Base-by-base conservation (phyloP, 2,797 vertebrate genomes). In the Smutsia gigantea region DNA sequence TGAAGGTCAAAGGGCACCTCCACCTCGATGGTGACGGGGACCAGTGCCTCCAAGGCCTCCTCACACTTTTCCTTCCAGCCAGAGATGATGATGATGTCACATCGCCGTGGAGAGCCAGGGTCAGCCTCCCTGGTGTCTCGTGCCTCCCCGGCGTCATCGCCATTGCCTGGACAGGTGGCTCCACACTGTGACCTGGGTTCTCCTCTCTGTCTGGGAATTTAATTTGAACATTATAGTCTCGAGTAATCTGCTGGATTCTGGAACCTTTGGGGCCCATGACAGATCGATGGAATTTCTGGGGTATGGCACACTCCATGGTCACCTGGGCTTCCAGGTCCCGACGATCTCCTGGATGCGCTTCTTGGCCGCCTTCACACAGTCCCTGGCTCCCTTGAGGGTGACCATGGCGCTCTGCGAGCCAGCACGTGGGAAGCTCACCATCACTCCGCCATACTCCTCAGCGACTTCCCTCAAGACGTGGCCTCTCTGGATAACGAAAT, bases 131-230 rank as follows among this genome's bases (percentile, higher is more conserved):
- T 98, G 77, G 93, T 66, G 1, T 99, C 99, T 96, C 99, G 99
- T 87, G 99, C 98, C 83, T 99, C 99, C 5, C 98, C 99, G 1
- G 98, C 98, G 13, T 99, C 98, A 21, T 99, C 99, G 0, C 99
- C 99, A 0, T 99, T 99, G 99, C 99, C 97, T 99, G 99, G 77
- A 99, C 97, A 27, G 98, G 94, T 34, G 98, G 98, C 91, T 99
- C 99, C 31, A 97, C 34, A 59, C 96, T 96, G 14, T 99, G 98
- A 99, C 99, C 99, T 98, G 99, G 98, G 78, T 98, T 99, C 85
- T 99, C 99, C 97, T 99, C 99, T n/a, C 99, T 99, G 95, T 99
- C 99, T 55, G 99, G 99, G 98, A 99, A 99, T 97, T 99, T 99
- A 79, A 99, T 99, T 97, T 99, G 99, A 79, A 99, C 99, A 8